Evolutionary conservation across 1,140 invertebrate genomes (phyloP), one percentile per base, ranked within the genome.

Genomic region (Tetragonula clypearis): DNA sequence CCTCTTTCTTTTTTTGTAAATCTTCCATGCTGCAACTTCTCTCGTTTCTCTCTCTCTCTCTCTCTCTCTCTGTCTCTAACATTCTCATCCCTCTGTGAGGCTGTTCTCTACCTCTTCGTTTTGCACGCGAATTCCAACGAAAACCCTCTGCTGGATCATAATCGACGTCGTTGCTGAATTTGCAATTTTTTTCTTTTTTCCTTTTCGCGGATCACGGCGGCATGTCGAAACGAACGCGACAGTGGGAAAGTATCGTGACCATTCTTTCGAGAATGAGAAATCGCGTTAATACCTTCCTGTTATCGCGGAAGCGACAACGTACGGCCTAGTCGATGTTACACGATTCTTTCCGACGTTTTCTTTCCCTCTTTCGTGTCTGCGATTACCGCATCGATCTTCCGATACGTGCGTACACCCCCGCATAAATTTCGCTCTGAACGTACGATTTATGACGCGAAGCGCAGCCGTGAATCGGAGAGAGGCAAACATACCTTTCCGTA

Each of bases 141-240:
- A 41, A 6, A 26, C 15, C 69, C 21, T 21, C 23, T 30, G 21
- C 0, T 23, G n/a, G 30, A 4, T 21, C 12, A 23, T 49, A 55
- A 79, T 71, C 65, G 49, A 79, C 78, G 15, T 56, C 49, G 23
- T 19, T 55, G 41, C 41, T 35, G n/a, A 65, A 74, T 14, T 74
- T 17, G 71, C 56, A 74, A 82, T 82, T 82, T 75, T 82, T 82
- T 82, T 82, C 66, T 82, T 82, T 30, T 30, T 30, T 30, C 1
- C 30, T 19, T 49, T 15, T 15, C 23, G n/a, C n/a, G 26, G 55
- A 65, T 49, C 15, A 0, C 1, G 30, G 11, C n/a, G 17, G 35
- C 79, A n/a, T n/a, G 41, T 49, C 1, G n/a, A 62, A 53, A 41
- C 2, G 23, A 53, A 17, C 9, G 23, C 11, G 35, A 30, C 30